phyloP scores from a whole-genome alignment of 1,140 invertebrate species.

The Laupala kohalensis region DNA sequence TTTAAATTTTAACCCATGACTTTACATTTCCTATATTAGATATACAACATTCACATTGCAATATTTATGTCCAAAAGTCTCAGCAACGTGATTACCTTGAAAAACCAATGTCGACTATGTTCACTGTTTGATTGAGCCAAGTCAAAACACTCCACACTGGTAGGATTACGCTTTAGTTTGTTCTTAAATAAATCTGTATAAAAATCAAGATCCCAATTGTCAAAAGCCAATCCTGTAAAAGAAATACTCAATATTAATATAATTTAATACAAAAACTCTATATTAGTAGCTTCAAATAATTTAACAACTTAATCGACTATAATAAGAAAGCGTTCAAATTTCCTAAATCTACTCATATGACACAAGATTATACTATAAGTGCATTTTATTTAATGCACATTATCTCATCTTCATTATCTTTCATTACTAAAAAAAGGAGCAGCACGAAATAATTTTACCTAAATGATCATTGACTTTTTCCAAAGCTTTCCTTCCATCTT shows the following conservation, averaged over 20 bases:
- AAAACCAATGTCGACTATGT: slow-evolving; percentile 87
- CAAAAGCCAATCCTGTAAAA: slow-evolving; percentile 59
- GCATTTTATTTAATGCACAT: no score
- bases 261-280: slow-evolving; percentile 10
- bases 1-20: no score
- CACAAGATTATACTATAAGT: no score
- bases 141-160: slow-evolving; percentile 95
- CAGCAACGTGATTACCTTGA: no score
- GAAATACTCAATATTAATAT: slow-evolving; percentile 14
- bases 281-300: no score
- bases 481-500: slow-evolving; percentile 60
- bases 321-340: not conserved
- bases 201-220: slow-evolving; percentile 74
- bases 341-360: no score
- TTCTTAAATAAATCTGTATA: slow-evolving; percentile 69
- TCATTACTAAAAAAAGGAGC: no score
- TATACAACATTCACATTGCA: no score
- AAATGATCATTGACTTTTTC: slow-evolving; percentile 64
- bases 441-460: no score
- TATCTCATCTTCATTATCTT: no score
- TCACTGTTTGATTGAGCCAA: slow-evolving; percentile 97
- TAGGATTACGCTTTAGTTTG: slow-evolving; percentile 82
- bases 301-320: not conserved
- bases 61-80: no score
- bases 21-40: no score